Percentiles rank a stretch among this genome's conserved stretches.
These are phyloP conservation scores for Sminthurides aquaticus DNA, from an alignment of 2,888 invertebrate species.

Conservation along the genomic window DNA sequence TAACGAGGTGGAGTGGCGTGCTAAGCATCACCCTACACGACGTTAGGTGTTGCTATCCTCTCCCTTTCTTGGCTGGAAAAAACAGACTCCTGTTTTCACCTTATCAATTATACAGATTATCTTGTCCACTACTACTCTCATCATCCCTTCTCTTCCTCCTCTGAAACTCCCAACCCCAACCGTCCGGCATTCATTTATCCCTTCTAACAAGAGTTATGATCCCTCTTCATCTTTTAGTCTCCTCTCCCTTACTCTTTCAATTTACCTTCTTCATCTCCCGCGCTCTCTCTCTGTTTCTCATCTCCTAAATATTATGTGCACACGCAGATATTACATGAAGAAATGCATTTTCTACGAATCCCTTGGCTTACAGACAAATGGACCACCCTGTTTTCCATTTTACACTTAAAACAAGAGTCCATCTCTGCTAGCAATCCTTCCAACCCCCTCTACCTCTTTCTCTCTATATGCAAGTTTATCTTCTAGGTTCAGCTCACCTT, in stretches of 20 bases:
- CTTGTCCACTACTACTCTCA: not conserved
- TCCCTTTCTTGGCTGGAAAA: not conserved
- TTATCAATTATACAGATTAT: not conserved
- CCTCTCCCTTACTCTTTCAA: not conserved
- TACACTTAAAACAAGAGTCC: too few relatives aligned
- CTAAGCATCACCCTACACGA: too few relatives aligned
- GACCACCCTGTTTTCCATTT: slow-evolving; percentile 44
- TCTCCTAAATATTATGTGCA: too few relatives aligned
- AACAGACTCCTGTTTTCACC: not conserved
- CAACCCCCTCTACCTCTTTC: too few relatives aligned
- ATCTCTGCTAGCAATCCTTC: too few relatives aligned
- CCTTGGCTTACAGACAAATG: slow-evolving; percentile 8
- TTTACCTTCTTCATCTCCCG: not conserved
- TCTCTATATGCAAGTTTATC: too few relatives aligned
- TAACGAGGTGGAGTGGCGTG: too few relatives aligned
- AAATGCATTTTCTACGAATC: not conserved
- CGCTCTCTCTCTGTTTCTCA: too few relatives aligned
- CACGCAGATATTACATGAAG: not conserved
- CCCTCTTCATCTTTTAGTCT: not conserved
- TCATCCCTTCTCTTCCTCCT: not conserved
- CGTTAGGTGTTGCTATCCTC: not conserved
- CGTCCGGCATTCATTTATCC: too few relatives aligned
- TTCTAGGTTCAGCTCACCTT: too few relatives aligned
- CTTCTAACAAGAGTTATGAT: not conserved
- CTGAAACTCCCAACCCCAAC: too few relatives aligned